Evolutionary conservation across 2,797 vertebrate species (phyloP).

Genomic region (Schizopygopsis pylzovi): DNA sequence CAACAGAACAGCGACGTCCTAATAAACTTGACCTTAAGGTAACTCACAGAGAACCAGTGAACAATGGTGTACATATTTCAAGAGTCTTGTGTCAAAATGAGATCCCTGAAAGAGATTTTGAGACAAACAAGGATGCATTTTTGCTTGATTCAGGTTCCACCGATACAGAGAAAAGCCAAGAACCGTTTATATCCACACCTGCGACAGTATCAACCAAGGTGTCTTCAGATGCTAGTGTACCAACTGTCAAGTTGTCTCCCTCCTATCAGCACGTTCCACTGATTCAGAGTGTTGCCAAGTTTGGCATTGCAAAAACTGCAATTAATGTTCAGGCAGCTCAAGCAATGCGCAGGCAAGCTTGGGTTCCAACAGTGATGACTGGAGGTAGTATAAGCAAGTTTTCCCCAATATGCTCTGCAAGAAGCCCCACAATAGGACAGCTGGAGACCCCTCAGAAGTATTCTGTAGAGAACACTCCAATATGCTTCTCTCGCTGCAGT

Average conservation of each 20-base stretch:
- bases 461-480: conserved; percentile 89
- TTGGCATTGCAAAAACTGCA: conserved; percentile 68
- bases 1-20: conserved; percentile 84
- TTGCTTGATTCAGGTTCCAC: conserved; percentile 66
- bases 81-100: conserved; percentile 70
- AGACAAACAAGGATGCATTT: conserved; percentile 72
- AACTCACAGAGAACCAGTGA: conserved; percentile 73
- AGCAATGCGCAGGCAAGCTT: conserved; percentile 85
- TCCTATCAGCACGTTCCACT: conserved; percentile 93
- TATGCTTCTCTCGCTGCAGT: conserved; percentile 95
- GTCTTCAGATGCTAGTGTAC: conserved; percentile 80
- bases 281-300: conserved; percentile 81
- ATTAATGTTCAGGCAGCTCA: conserved; percentile 80
- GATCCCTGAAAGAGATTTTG: conserved; percentile 77
- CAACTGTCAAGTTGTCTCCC: conserved; percentile 92
- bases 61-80: conserved; percentile 58
- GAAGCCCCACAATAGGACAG: conserved; percentile 72
- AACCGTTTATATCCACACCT: conserved; percentile 68
- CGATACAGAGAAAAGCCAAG: conserved; percentile 78
- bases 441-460: conserved; percentile 91
- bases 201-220: conserved; percentile 78
- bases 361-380: conserved; percentile 82
- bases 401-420: conserved; percentile 74
- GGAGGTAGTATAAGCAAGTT: conserved; percentile 85
- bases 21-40: conserved; percentile 90